Conservation (phyloP, 2,797 vertebrate species). For the Lemur catta region DNA sequence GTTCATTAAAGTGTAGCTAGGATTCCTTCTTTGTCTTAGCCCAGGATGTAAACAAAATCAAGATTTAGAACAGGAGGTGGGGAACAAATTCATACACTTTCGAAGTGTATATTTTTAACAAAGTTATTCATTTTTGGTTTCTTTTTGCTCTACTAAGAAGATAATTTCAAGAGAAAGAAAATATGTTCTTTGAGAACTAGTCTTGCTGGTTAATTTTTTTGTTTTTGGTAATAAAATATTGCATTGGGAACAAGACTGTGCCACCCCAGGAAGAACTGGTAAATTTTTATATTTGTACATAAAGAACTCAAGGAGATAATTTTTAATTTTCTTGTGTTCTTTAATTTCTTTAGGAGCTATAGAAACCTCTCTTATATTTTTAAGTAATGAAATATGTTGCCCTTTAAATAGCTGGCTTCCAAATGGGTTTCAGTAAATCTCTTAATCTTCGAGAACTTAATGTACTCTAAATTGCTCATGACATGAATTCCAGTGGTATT, state of each 20-base stretch:
- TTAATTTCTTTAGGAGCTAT: not conserved
- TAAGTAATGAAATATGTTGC: conserved; percentile 71
- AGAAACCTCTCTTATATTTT: conserved; percentile 51
- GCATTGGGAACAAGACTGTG: not conserved
- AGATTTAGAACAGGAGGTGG: not conserved
- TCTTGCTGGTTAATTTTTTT: not conserved
- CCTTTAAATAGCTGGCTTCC: conserved; percentile 72
- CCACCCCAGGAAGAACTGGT: not conserved
- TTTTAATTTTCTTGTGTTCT: not conserved
- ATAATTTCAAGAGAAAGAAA: not conserved
- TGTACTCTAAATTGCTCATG: conserved; percentile 66
- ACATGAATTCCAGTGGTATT: conserved; percentile 67
- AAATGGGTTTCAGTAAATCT: conserved; percentile 74
- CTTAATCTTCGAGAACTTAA: conserved; percentile 77
- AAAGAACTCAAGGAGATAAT: not conserved
- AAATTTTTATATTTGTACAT: not conserved
- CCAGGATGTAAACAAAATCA: not conserved
- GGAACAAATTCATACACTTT: not conserved
- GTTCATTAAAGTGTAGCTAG: not conserved
- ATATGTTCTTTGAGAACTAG: not conserved
- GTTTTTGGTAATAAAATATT: not conserved
- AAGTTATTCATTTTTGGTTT: not conserved
- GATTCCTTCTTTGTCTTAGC: not conserved
- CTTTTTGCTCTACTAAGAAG: not conserved
- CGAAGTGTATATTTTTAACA: not conserved